phyloP scores from a whole-genome alignment of 92 coral and sea anemone species.

The Parazoanthus darwini region DNA sequence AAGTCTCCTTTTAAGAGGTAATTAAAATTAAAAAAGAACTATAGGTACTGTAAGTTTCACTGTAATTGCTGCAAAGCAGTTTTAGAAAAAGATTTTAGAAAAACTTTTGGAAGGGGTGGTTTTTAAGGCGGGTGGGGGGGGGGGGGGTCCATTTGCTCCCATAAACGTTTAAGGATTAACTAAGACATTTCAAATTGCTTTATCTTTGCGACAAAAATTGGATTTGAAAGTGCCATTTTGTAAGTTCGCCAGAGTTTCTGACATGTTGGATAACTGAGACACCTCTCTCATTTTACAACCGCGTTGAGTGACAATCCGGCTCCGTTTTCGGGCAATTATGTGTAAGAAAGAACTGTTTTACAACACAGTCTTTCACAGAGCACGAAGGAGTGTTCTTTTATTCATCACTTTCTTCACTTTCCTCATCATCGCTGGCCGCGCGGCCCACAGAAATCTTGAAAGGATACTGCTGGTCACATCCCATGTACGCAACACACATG shows the following conservation, averaged over 20 bases:
- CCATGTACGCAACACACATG: slow-evolving; percentile 99
- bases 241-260: background rate
- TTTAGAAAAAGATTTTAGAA: too few species aligned
- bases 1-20: too few species aligned
- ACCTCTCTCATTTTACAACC: background rate
- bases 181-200: background rate
- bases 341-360: background rate
- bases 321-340: background rate
- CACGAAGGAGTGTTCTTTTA: background rate
- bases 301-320: background rate
- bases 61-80: too few species aligned
- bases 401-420: slow-evolving; percentile 80
- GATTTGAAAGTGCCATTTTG: background rate
- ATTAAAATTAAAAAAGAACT: too few species aligned
- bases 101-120: too few species aligned
- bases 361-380: background rate
- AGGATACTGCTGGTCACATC: slow-evolving; percentile 98
- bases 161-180: background rate
- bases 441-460: slow-evolving; percentile 90
- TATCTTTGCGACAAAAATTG: background rate
- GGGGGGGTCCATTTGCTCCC: too few species aligned
- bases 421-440: slow-evolving; percentile 93
- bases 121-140: too few species aligned
- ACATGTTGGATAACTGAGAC: background rate
- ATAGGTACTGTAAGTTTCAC: too few species aligned